Conservation (phyloP, 2,797 vertebrate species). For the Sebastes vulpes region DNA sequence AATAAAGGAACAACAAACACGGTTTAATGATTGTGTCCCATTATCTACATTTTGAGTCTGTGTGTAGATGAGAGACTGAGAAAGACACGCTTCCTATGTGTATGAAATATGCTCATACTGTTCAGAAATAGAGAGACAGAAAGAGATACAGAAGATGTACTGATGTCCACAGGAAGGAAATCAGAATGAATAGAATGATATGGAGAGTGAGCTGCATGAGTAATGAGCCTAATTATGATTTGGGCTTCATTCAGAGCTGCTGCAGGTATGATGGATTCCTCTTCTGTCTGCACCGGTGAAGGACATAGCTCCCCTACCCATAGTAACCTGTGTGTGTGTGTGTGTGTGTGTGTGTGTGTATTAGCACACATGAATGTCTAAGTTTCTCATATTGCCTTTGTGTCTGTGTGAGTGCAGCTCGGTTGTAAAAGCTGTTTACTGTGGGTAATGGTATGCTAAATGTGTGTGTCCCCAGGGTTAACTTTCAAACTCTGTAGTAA, state of each 20-base stretch:
- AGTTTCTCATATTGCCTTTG: slow-evolving; percentile 10
- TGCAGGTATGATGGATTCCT: slow-evolving; percentile 77
- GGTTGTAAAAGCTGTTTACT: slow-evolving; percentile 63
- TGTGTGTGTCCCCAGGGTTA: slow-evolving; percentile 63
- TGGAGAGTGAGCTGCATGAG: slow-evolving; percentile 69
- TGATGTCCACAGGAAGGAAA: slow-evolving; percentile 51
- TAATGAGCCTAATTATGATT: slow-evolving; percentile 84
- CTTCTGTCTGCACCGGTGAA: slow-evolving; percentile 54
- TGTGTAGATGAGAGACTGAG: not conserved
- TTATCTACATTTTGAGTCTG: slow-evolving; percentile 1
- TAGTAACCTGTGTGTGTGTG: slow-evolving; percentile 6
- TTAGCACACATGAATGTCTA: not conserved
- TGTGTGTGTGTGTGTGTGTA: not conserved
- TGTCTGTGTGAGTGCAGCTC: slow-evolving; percentile 31
- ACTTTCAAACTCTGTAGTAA: slow-evolving; percentile 56
- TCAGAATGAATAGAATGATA: slow-evolving; percentile 66
- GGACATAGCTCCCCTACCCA: slow-evolving; percentile 51
- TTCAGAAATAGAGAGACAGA: slow-evolving; percentile 4
- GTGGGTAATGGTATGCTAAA: slow-evolving; percentile 78
- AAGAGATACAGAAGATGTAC: slow-evolving; percentile 4
- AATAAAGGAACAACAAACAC: slow-evolving; percentile 37
- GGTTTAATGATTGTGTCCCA: slow-evolving; percentile 32
- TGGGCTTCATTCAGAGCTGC: slow-evolving; percentile 58
- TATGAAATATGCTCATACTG: not conserved
- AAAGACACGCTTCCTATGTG: not conserved